Conservation (phyloP, 1,140 invertebrate species). For the Sesamia nonagrioides region DNA sequence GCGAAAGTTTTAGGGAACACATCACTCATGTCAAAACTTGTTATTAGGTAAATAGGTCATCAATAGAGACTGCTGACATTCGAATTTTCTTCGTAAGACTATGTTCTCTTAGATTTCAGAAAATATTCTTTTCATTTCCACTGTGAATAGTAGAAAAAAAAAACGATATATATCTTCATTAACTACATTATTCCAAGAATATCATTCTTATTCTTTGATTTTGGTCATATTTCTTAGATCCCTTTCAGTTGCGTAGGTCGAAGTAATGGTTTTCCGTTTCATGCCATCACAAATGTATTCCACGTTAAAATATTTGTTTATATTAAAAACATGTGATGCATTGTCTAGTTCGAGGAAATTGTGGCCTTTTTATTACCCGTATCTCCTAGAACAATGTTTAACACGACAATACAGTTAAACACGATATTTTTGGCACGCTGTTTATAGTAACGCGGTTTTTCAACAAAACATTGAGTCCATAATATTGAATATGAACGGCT, state of each 20-base stretch:
- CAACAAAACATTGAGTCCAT: neutral
- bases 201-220: neutral
- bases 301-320: constrained; percentile 38
- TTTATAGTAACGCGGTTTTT: constrained; percentile 8
- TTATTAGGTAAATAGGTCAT: constrained; percentile 49
- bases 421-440: constrained; percentile 14
- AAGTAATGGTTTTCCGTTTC: neutral
- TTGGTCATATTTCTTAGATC: neutral
- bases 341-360: constrained; percentile 59
- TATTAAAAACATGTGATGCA: constrained; percentile 51
- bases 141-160: too few species aligned
- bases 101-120: neutral
- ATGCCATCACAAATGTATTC: neutral
- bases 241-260: neutral
- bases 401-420: constrained; percentile 22
- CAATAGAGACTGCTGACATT: constrained; percentile 14
- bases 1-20: constrained; percentile 30
- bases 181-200: neutral
- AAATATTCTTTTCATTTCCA: too few species aligned
- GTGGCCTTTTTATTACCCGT: constrained; percentile 65
- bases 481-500: constrained; percentile 3
- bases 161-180: neutral
- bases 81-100: constrained; percentile 10
- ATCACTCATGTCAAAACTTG: constrained; percentile 48
- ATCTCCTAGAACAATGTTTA: constrained; percentile 25